These are phyloP conservation scores for Neoitamus cyanurus DNA, from an alignment of 2,888 invertebrate genomes.

Conservation along the genomic window DNA sequence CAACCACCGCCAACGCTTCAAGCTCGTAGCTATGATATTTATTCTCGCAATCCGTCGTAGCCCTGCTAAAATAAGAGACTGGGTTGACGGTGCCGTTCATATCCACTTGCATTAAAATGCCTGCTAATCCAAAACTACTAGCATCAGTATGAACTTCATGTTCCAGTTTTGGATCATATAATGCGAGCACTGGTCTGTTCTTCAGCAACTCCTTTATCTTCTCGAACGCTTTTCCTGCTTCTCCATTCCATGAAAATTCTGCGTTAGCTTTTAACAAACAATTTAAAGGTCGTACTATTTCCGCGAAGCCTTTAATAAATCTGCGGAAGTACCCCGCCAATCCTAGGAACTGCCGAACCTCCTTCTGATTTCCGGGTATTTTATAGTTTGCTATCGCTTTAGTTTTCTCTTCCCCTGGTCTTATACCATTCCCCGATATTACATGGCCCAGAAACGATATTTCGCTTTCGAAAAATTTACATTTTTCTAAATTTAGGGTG, in stretches of 20 bases:
- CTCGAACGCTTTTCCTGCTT: background rate
- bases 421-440: background rate
- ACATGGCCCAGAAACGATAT: background rate
- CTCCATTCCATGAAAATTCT: background rate
- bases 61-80: background rate
- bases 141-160: background rate
- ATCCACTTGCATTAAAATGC: slow-evolving; percentile 43
- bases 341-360: background rate
- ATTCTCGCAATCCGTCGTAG: background rate
- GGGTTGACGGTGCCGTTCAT: background rate
- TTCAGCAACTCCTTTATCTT: background rate
- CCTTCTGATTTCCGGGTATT: background rate
- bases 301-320: background rate
- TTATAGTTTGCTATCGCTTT: background rate
- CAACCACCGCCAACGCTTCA: background rate
- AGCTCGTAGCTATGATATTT: slow-evolving; percentile 6
- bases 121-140: background rate
- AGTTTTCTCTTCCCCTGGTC: background rate
- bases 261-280: background rate
- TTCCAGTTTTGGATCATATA: background rate
- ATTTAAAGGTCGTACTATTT: background rate
- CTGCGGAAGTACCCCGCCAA: slow-evolving; percentile 15
- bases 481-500: background rate
- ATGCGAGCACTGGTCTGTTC: background rate
- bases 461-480: background rate